Conservation (phyloP, 2,797 vertebrate species). For the Ispidina picta region DNA sequence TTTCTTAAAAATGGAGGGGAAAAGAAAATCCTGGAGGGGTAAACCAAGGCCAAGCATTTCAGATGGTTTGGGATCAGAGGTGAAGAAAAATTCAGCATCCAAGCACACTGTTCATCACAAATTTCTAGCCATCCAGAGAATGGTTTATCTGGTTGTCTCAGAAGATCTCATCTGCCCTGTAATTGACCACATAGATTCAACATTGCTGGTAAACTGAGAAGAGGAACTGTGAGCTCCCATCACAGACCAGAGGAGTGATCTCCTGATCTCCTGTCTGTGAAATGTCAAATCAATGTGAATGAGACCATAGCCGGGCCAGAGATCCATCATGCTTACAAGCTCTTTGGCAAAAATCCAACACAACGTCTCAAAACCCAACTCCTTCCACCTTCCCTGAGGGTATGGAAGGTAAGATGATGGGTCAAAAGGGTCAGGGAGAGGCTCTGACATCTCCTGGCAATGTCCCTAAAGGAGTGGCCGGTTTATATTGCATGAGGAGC, state of each 20-base stretch:
- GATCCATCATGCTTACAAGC: neutral
- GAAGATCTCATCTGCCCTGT: neutral
- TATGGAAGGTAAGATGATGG: neutral
- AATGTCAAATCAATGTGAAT: neutral
- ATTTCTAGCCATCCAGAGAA: neutral
- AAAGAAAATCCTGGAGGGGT: neutral
- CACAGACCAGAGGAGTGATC: neutral
- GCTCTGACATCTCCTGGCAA: neutral
- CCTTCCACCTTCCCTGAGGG: neutral
- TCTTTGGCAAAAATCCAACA: fast-evolving
- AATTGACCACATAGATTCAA: neutral
- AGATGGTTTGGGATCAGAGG: neutral
- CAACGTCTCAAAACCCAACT: neutral
- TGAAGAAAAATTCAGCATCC: neutral
- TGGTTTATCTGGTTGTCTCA: neutral
- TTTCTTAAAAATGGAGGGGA: constrained; percentile 34
- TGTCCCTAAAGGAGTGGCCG: neutral
- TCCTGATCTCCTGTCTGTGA: neutral
- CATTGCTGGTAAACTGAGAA: neutral
- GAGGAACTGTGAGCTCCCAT: neutral
- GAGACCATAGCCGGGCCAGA: neutral
- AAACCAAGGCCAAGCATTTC: neutral
- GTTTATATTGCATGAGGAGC: constrained; percentile 22
- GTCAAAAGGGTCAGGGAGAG: neutral
- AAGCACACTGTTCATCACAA: neutral